Evolutionary conservation across 2,888 invertebrate species (phyloP).

Genomic region (Strigamia crassipes): DNA sequence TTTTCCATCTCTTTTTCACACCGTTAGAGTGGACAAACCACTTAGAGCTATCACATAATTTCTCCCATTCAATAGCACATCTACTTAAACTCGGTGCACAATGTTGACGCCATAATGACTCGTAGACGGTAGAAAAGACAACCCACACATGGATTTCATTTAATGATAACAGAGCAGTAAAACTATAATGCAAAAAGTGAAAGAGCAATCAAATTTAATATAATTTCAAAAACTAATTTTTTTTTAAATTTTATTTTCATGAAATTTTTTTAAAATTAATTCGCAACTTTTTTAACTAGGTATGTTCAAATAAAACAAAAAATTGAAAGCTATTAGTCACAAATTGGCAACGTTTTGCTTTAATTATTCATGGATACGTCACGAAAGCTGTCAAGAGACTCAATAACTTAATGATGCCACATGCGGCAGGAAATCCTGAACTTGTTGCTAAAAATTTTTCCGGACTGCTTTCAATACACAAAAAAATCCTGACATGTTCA

Average conservation of each 20-base stretch:
- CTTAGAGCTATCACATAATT: not conserved
- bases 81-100: not conserved
- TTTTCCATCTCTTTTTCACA: slow-evolving; percentile 36
- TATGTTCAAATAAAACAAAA: not conserved
- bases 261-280: not conserved
- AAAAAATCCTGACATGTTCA: not conserved
- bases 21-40: slow-evolving; percentile 28
- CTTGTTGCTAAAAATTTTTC: slow-evolving; percentile 37
- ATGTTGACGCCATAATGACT: slow-evolving; percentile 1
- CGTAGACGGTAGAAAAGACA: slow-evolving; percentile 11
- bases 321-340: not conserved
- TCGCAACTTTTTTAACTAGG: not conserved
- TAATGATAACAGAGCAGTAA: not conserved
- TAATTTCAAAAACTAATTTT: not conserved
- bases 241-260: not conserved
- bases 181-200: not conserved
- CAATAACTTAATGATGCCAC: slow-evolving; percentile 5
- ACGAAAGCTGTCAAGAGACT: slow-evolving; percentile 25
- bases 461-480: not conserved
- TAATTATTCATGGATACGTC: slow-evolving; percentile 35
- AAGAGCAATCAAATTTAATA: not conserved
- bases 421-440: slow-evolving; percentile 23
- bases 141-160: slow-evolving; percentile 5
- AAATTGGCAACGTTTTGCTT: slow-evolving; percentile 15
- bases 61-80: slow-evolving; percentile 33